Evolutionary conservation across 2,797 vertebrate genomes (phyloP).

Genomic region (Tangara arthus): DNA sequence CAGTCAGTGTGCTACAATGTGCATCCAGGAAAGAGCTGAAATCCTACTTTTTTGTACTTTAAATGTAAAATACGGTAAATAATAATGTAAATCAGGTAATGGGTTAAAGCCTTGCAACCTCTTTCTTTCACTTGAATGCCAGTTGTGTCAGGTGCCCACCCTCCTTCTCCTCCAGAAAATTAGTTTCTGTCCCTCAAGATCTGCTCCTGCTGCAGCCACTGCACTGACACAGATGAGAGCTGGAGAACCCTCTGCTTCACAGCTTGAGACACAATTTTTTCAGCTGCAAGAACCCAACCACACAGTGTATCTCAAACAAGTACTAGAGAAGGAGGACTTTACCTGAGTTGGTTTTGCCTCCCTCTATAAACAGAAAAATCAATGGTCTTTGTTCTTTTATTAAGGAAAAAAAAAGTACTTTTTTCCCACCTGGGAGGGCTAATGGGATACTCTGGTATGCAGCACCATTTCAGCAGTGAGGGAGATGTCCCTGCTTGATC

Average conservation of each 20-base stretch:
- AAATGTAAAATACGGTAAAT: neutral
- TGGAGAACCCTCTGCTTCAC: neutral
- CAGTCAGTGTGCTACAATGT: neutral
- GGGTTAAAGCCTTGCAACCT: neutral
- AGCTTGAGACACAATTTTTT: neutral
- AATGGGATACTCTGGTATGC: constrained; percentile 34
- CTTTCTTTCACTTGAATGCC: neutral
- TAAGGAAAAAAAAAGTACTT: neutral
- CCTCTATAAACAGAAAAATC: constrained; percentile 64
- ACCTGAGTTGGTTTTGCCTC: neutral
- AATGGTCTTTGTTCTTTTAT: constrained; percentile 34
- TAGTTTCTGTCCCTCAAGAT: neutral
- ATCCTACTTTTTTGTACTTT: neutral
- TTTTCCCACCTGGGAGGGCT: neutral
- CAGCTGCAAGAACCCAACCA: neutral
- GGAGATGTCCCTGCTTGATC: constrained; percentile 2
- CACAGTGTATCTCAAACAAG: neutral
- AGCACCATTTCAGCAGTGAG: neutral
- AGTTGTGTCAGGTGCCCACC: neutral
- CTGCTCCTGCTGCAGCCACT: neutral
- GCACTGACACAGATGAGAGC: neutral
- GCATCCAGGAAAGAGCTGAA: neutral
- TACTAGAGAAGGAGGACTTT: neutral
- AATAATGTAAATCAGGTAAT: neutral
- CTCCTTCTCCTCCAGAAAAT: neutral